Base-by-base conservation (phyloP, 2,888 invertebrate species). In the Hirtodrosophila confusa region DNA sequence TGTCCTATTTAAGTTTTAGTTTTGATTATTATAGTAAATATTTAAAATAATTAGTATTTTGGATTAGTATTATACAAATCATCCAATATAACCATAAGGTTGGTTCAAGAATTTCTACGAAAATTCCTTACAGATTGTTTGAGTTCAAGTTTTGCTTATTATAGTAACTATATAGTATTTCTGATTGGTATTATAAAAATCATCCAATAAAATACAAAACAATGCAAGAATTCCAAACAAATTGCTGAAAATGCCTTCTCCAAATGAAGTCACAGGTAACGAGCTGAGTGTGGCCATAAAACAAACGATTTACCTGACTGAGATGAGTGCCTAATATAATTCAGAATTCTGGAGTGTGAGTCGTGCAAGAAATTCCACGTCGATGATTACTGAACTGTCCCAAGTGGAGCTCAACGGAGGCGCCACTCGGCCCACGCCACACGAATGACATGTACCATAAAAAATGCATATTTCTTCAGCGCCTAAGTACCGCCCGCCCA, bases 381-480 rank as follows among this genome's bases (percentile, higher is more conserved):
- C 27, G 31, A 47, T 67, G 53, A 62, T 57, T 74, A 36, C 45
- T 55, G 48, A 51, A 53, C 41, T 70, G 54, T 70, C 41, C 44
- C 65, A 58, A 54, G 48, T 64, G 69, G 37, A 63, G 53, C 62
- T 54, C 39, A 50, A 40, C 48, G 48, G 11, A 51, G 73, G 73
- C 75, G 74, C 74, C 73, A 66, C 35, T 2, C 55, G 31, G 11
- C 49, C 44, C 43, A 47, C 47, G 47, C 47, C 47, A 51, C 43
- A 31, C 69, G 10, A 47, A 75, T 75, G 74, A 74, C 74, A 74
- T 75, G 66, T 73, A 50, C 53, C 75, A 73, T 73, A 71, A 75
- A 75, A 74, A 70, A 39, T 73, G 70, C 49, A 61, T 69, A 72
- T 60, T 69, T 55, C 45, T 49, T 6, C 60, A 48, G 51, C 12